Conservation (phyloP, 2,113 vertebrate genomes). For the Calyptomena viridis region DNA sequence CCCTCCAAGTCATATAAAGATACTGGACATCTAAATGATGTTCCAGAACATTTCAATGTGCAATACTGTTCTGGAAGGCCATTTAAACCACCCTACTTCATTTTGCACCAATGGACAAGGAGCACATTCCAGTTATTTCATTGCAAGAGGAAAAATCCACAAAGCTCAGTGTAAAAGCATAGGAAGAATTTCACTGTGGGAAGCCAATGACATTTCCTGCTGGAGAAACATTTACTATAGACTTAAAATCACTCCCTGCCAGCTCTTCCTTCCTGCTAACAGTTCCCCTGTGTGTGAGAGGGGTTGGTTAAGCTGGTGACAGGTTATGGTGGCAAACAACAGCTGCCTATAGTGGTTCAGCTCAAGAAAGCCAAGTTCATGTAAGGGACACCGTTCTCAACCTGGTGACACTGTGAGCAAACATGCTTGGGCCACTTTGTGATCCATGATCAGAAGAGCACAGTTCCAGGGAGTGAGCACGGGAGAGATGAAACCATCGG, state of each 20-base stretch:
- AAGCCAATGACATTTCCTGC: background rate
- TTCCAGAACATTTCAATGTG: background rate
- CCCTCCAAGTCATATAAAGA: background rate
- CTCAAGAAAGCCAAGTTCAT: background rate
- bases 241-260: background rate
- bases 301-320: background rate
- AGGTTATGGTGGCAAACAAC: background rate
- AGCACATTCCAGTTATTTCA: background rate
- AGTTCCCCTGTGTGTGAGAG: rapidly evolving
- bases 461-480: background rate
- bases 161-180: background rate
- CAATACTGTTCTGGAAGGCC: background rate
- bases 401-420: background rate
- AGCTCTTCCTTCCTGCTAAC: background rate
- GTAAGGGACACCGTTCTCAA: background rate
- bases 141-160: background rate
- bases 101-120: background rate
- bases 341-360: background rate
- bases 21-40: background rate
- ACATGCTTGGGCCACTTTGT: background rate
- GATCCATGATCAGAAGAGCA: background rate
- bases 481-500: background rate
- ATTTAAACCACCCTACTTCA: background rate
- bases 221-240: background rate
- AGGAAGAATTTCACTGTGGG: background rate